These are phyloP conservation scores for Melikaiella ostensackeni DNA, from an alignment of 2,888 invertebrate genomes.

Conservation along the genomic window DNA sequence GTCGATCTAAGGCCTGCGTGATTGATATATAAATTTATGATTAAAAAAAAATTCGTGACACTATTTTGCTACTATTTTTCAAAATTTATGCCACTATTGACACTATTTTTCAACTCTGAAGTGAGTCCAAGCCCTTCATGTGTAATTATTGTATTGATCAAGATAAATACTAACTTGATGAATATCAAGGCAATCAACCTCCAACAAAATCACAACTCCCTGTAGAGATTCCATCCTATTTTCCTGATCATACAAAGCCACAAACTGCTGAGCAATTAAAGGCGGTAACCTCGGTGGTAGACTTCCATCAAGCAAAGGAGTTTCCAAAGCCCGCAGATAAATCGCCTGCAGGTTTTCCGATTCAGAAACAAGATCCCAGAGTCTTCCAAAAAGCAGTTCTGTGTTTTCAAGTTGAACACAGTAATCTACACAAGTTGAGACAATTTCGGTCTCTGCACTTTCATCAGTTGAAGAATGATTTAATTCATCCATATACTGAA, in stretches of 20 bases:
- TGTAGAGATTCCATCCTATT: slow-evolving; percentile 84
- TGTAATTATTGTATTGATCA: not conserved
- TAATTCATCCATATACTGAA: slow-evolving; percentile 74
- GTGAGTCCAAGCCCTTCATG: too few relatives aligned
- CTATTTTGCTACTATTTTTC: too few relatives aligned
- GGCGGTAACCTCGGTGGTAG: slow-evolving; percentile 81
- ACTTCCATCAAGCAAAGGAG: slow-evolving; percentile 79
- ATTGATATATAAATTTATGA: too few relatives aligned
- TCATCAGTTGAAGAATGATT: slow-evolving; percentile 52
- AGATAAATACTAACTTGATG: slow-evolving; percentile 78
- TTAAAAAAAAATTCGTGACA: too few relatives aligned
- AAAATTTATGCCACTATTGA: too few relatives aligned
- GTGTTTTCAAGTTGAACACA: slow-evolving; percentile 75
- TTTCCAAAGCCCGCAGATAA: slow-evolving; percentile 82
- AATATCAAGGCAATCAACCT: slow-evolving; percentile 82
- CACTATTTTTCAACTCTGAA: too few relatives aligned
- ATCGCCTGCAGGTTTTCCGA: slow-evolving; percentile 82
- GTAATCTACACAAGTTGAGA: slow-evolving; percentile 72
- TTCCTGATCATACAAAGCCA: slow-evolving; percentile 83
- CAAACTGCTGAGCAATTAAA: slow-evolving; percentile 82
- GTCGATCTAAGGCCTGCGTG: too few relatives aligned
- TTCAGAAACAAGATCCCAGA: slow-evolving; percentile 80
- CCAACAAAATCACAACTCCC: slow-evolving; percentile 83
- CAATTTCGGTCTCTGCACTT: slow-evolving; percentile 64
- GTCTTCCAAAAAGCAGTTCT: slow-evolving; percentile 77